phyloP scores from a whole-genome alignment of 1,140 invertebrate species.

The Rhopalosiphum maidis region DNA sequence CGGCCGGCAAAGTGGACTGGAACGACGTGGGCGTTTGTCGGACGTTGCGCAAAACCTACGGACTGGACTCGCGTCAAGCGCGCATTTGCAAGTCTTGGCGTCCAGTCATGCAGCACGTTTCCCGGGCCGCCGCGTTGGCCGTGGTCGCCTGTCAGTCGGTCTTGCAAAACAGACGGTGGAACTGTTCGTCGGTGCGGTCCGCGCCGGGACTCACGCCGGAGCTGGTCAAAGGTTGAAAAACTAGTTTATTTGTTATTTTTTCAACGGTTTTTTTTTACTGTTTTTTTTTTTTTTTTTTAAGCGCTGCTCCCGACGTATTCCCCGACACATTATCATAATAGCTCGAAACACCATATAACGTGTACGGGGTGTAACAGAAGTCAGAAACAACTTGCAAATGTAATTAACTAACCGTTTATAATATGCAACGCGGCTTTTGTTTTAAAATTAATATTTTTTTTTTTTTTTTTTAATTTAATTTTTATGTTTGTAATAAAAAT shows the following conservation, averaged over 20 bases:
- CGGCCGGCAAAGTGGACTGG: constrained; percentile 53
- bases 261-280: background rate
- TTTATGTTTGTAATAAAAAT: background rate
- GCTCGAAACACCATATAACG: background rate
- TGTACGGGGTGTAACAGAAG: background rate
- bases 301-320: background rate
- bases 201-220: constrained; percentile 78
- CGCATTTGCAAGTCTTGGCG: constrained; percentile 71
- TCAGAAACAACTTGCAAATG: background rate
- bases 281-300: background rate
- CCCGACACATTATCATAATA: background rate
- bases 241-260: constrained; percentile 27
- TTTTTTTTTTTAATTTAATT: background rate
- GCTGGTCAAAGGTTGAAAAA: constrained; percentile 73
- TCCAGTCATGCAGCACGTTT: constrained; percentile 78
- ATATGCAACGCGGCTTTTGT: background rate
- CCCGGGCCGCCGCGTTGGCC: constrained; percentile 73
- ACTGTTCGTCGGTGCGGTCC: constrained; percentile 78
- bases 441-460: background rate
- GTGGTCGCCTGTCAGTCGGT: constrained; percentile 75
- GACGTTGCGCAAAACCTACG: constrained; percentile 66
- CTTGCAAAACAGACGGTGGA: constrained; percentile 80
- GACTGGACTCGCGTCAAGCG: constrained; percentile 70
- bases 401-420: background rate
- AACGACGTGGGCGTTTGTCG: constrained; percentile 60